Evolutionary conservation across 2,888 invertebrate genomes (phyloP), one percentile per base, ranked within the genome.

Genomic region (Phengaris alcon): DNA sequence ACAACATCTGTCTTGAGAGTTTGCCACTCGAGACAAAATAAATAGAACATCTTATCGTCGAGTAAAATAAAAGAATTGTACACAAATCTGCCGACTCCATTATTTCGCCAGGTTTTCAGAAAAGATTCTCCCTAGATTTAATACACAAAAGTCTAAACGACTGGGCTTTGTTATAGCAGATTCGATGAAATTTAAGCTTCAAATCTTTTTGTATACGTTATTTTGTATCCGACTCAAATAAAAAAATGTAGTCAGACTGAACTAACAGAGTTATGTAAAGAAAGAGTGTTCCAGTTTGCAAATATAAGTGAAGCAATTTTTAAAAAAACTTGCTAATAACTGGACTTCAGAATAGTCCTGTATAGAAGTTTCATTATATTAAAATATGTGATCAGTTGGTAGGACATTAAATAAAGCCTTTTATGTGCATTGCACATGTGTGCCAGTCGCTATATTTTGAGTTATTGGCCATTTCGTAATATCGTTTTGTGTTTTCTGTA

Each of bases 1-100:
- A n/a, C 51, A 75, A 68, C 69, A 69, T 69, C 15, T 22, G 15
- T 48, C 69, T 48, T 69, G 15, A 48, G 69, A 48, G 15, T 48
- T 15, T 48, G 46, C 48, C 48, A 69, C 48, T 69, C 69, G 15
- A 69, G n/a, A 46, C 69, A 69, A 69, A 48, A 15, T 48, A 48
- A 69, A 69, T 69, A 15, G 48, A 48, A 15, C 48, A 64, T 64
- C 69, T 48, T 48, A 46, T 46, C 46, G 69, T 48, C 46, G 15
- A 69, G 15, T 8, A 13, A 68, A 69, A 48, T 48, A 69, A 69
- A 69, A 69, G 7, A 48, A 69, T 46, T 46, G n/a, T 48, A 69
- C 69, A 46, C 68, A 68, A 68, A 48, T 44, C n/a, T n/a, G 3
- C 48, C 44, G 69, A n/a, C 12, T 44, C 12, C 44, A 64, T 64